Base-by-base conservation (phyloP, 2,888 invertebrate genomes). In the Aromia moschata region DNA sequence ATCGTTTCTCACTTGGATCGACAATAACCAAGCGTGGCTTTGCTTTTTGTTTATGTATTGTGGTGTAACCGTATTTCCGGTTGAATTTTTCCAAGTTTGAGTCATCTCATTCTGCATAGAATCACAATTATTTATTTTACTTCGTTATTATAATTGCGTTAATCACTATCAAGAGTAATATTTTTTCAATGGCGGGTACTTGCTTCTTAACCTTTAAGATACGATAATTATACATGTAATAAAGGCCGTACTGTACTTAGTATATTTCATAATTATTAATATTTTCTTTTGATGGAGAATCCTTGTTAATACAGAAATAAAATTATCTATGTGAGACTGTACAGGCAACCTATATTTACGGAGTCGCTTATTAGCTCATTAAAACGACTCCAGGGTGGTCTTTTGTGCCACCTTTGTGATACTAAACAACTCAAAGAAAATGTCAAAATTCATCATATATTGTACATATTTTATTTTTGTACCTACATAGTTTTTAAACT, bases 81-180 rank as follows among this genome's bases (percentile, higher is more conserved):
- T 56, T 56, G 56, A 58, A 58, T 44, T 62, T 60, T 64, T 64
- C 61, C 62, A 62, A 53, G 62, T 65, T 62, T 62, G 65, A 62
- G 56, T 65, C 65, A 65, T 65, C 58, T 40, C 54, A 41, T 40
- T 12, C 56, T 44, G 20, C 15, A 37, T 12, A 38, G 36, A n/a
- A n/a, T 37, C 30, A 60, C 45, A 49, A 55, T 52, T 43, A 47
- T 43, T 45, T 43, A 53, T 43, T 46, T n/a, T 37, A 46, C 31
- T n/a, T 16, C 25, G 38, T 36, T 43, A 52, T 54, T 47, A 60
- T 49, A 52, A 55, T 61, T 56, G 46, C 15, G 37, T 38, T 38
- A 38, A 49, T 49, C 2, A 33, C 25, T 25, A 5, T 3, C 7
- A 3, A 5, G 25, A 25, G 25, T 25, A 7, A 3, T 3, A 7